These are phyloP conservation scores for Cataglyphis rosenhaueri DNA, from an alignment of 2,888 invertebrate species.

Conservation along the genomic window DNA sequence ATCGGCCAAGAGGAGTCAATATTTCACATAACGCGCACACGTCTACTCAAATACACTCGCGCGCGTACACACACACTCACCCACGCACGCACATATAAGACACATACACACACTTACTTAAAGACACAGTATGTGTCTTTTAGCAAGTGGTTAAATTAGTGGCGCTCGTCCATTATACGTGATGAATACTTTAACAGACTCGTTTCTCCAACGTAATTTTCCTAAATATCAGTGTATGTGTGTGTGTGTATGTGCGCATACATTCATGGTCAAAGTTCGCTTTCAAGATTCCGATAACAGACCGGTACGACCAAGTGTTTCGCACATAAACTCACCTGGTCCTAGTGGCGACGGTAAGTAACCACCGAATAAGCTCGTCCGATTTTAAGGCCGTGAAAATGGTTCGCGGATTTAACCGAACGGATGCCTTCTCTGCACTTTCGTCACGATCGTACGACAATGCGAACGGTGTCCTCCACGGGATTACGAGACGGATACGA, in stretches of 20 bases:
- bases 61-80: background rate
- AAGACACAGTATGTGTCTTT: background rate
- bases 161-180: conserved; percentile 61
- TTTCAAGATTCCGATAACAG: conserved; percentile 52
- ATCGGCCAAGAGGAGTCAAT: conserved; percentile 36
- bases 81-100: no score
- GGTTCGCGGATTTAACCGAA: conserved; percentile 49
- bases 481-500: conserved; percentile 24
- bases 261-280: conserved; percentile 38
- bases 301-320: conserved; percentile 51
- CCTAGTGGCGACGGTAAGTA: conserved; percentile 45
- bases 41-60: background rate
- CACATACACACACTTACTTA: no score
- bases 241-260: no score
- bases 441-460: conserved; percentile 7
- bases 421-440: background rate
- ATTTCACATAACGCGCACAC: conserved; percentile 30
- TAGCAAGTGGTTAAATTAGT: conserved; percentile 61
- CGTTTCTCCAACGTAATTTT: conserved; percentile 67
- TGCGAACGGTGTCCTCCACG: background rate
- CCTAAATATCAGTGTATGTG: conserved; percentile 21
- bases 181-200: conserved; percentile 66
- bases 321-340: conserved; percentile 58
- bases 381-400: conserved; percentile 69
- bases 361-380: conserved; percentile 56